Evolutionary conservation across 2,888 invertebrate genomes (phyloP), one percentile per base, ranked within the genome.

Genomic region (Pharmacophagus antenor): DNA sequence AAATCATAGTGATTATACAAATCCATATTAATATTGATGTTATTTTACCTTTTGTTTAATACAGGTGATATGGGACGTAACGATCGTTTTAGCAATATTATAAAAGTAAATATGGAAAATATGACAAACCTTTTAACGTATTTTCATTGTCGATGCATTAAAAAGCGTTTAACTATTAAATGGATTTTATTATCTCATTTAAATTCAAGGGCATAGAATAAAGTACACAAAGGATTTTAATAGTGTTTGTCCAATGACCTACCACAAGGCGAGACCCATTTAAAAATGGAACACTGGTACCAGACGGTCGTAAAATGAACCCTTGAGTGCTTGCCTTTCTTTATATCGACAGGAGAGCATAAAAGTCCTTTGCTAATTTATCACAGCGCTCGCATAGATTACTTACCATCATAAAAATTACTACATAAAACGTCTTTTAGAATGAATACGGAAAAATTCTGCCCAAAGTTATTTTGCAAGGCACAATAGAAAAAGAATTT

Each of bases 291-390:
- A 84, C 84, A 79, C 83, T 70, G 79, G 76, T 72, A 67, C 68
- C 82, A 82, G 82, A 84, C 84, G 84, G 62, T 88, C 88, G 85
- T 90, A 88, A 89, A 89, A 82, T 58, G 70, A 72, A 77, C 74
- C 71, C 68, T 64, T 67, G 67, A 87, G 87, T 70, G 59, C 51
- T 61, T 52, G 20, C 56, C 17, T 47, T 47, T 51, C 47, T 51
- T 46, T 56, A 56, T 56, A 56, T 66, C 65, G 63, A 57, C 58
- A 60, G 27, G 61, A 27, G n/a, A n/a, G 37, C 7, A 47, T 41
- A 37, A 55, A 52, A 41, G 41, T 58, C 53, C 53, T 47, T 60
- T 44, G 42, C 58, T 20, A 25, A 37, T 57, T 50, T 42, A 42
- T 17, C 5, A 18, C 42, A 17, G n/a, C 17, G 5, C 17, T 15